Conservation (phyloP, 2,888 invertebrate genomes). For the Invenusta paracnida region DNA sequence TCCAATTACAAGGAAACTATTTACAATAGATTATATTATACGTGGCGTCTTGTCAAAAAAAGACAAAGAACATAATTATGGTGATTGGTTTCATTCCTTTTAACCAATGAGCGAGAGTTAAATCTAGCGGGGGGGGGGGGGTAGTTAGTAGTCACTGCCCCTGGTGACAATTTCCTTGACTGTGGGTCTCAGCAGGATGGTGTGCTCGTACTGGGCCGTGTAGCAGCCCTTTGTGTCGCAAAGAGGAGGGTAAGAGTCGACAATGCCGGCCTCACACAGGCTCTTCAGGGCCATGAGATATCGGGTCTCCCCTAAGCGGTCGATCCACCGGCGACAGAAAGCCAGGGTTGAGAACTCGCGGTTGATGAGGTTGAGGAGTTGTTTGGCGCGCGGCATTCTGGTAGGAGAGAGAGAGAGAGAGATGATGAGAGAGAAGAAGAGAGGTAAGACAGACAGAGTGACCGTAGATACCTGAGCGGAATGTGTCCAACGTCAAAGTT, state of each 20-base stretch:
- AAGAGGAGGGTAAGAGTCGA: slow-evolving; percentile 95
- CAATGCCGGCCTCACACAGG: slow-evolving; percentile 90
- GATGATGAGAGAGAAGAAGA: too few species aligned
- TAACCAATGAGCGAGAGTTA: too few species aligned
- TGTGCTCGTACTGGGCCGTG: slow-evolving; percentile 98
- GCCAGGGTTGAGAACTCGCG: slow-evolving; percentile 94
- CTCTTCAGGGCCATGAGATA: slow-evolving; percentile 98
- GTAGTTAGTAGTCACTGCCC: slow-evolving; percentile 91
- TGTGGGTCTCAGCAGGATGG: slow-evolving; percentile 88
- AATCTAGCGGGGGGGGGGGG: too few species aligned
- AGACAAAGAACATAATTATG: too few species aligned
- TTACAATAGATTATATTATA: too few species aligned
- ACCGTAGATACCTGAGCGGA: slow-evolving; percentile 71
- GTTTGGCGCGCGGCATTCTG: slow-evolving; percentile 83
- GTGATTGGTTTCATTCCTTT: too few species aligned
- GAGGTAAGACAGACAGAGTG: too few species aligned
- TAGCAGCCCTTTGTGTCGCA: slow-evolving; percentile 95
- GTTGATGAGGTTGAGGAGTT: slow-evolving; percentile 82
- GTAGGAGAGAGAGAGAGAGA: background rate
- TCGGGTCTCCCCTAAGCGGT: slow-evolving; percentile 88
- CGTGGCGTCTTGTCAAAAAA: too few species aligned
- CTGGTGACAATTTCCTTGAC: slow-evolving; percentile 96
- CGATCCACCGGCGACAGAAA: slow-evolving; percentile 97
- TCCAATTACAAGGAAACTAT: too few species aligned
- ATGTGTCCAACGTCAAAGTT: slow-evolving; percentile 86